phyloP scores from a whole-genome alignment of 2,888 invertebrate species.

The Trachelus iudaicus region DNA sequence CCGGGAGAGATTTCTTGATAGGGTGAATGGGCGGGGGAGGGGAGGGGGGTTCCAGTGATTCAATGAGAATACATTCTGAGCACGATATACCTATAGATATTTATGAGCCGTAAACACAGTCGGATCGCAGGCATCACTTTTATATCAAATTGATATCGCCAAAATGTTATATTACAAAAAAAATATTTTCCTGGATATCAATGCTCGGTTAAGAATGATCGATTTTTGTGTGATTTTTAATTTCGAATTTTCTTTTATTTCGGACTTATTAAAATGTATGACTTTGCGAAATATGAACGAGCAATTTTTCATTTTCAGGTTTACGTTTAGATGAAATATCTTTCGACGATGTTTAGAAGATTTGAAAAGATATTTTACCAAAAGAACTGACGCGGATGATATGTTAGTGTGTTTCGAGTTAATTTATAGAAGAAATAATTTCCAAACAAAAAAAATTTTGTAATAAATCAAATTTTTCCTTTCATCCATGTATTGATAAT shows the following conservation, averaged over 20 bases:
- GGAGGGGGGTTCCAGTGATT: background rate
- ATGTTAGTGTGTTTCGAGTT: too few relatives aligned
- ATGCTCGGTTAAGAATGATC: background rate
- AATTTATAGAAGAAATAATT: too few relatives aligned
- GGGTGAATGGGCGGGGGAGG: background rate
- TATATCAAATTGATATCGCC: background rate
- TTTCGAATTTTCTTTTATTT: background rate
- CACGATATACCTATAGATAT: background rate
- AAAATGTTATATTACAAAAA: background rate
- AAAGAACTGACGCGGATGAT: too few relatives aligned
- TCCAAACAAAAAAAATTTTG: too few relatives aligned
- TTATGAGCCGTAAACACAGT: background rate
- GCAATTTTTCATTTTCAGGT: too few relatives aligned
- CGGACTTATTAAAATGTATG: too few relatives aligned
- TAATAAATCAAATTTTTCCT: too few relatives aligned
- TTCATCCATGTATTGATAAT: too few relatives aligned
- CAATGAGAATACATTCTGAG: background rate
- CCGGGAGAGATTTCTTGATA: constrained; percentile 17
- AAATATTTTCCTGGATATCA: background rate
- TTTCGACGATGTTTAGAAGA: too few relatives aligned
- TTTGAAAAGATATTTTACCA: too few relatives aligned
- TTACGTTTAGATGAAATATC: too few relatives aligned
- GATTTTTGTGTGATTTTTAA: background rate
- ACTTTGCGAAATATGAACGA: too few relatives aligned
- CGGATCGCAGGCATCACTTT: background rate